Evolutionary conservation across 53 echinoderm and acorn worm genomes (phyloP).

Genomic region (Paracentrotus lividus): DNA sequence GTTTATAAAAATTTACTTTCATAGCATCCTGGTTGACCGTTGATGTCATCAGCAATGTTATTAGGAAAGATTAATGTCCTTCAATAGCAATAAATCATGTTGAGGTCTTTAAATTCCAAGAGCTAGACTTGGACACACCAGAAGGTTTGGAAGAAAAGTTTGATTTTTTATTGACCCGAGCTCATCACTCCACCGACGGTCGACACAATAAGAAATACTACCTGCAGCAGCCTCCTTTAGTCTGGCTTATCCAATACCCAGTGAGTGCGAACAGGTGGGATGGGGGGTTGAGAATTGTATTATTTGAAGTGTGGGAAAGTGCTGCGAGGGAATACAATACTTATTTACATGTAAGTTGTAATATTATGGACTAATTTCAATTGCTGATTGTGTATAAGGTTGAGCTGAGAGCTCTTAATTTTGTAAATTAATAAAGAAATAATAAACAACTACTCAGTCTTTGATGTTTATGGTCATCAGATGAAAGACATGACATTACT

Average conservation of each 20-base stretch:
- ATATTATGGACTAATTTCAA: too few relatives aligned
- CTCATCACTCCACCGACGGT: neutral
- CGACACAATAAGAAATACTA: constrained; percentile 1
- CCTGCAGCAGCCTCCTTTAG: neutral
- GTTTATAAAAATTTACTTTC: too few relatives aligned
- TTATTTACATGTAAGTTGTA: neutral
- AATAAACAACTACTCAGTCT: too few relatives aligned
- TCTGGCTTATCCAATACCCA: neutral
- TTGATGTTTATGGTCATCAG: too few relatives aligned
- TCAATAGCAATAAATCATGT: neutral
- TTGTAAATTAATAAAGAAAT: too few relatives aligned
- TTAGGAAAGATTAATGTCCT: constrained; percentile 8
- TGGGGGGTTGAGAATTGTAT: neutral
- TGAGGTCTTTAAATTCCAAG: neutral
- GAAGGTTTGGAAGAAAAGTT: neutral
- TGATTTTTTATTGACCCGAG: constrained; percentile 25
- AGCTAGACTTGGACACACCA: neutral
- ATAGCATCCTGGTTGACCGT: neutral
- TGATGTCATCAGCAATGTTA: constrained; percentile 27
- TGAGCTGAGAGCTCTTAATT: too few relatives aligned
- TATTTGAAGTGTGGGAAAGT: neutral
- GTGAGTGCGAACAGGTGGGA: neutral
- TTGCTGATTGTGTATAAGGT: too few relatives aligned
- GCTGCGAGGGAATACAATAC: neutral
- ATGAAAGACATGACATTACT: neutral